Percentiles rank a stretch among this genome's conserved stretches.
phyloP scores from a whole-genome alignment of 2,888 invertebrate genomes.

The Thyatira batis region DNA sequence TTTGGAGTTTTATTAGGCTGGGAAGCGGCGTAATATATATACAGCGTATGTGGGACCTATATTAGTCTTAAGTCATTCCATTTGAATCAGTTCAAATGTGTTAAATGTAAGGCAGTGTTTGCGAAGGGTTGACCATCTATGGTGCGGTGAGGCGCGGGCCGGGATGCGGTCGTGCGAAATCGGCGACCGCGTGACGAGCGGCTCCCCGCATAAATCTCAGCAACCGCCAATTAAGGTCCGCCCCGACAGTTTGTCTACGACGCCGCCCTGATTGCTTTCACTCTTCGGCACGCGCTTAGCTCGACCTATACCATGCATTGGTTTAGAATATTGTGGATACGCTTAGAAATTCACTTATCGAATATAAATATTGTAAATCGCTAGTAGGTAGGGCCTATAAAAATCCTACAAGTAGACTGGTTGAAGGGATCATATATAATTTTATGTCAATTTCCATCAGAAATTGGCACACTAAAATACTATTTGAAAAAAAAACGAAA shows the following conservation, averaged over 20 bases:
- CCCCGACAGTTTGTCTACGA: slow-evolving; percentile 81
- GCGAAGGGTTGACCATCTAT: slow-evolving; percentile 33
- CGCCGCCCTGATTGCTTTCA: slow-evolving; percentile 81
- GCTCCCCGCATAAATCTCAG: slow-evolving; percentile 78
- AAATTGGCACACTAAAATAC: too few relatives aligned
- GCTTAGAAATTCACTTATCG: not conserved
- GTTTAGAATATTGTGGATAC: not conserved
- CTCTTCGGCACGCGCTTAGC: slow-evolving; percentile 42
- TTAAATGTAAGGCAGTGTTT: slow-evolving; percentile 41
- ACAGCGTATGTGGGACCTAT: not conserved
- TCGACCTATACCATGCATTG: slow-evolving; percentile 35
- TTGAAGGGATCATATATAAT: too few relatives aligned
- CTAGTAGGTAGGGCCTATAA: too few relatives aligned
- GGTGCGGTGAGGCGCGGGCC: slow-evolving; percentile 32
- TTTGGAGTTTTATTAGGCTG: not conserved
- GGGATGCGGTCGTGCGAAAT: slow-evolving; percentile 49
- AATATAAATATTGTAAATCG: too few relatives aligned
- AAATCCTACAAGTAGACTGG: too few relatives aligned
- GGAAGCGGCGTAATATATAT: not conserved
- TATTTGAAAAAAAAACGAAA: too few relatives aligned
- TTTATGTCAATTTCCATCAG: too few relatives aligned
- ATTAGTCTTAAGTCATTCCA: slow-evolving; percentile 2
- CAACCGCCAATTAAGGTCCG: slow-evolving; percentile 80
- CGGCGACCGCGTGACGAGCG: slow-evolving; percentile 68
- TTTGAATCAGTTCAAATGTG: slow-evolving; percentile 24